Conservation (phyloP, 2,888 invertebrate genomes). For the Bhutanitis thaidina region DNA sequence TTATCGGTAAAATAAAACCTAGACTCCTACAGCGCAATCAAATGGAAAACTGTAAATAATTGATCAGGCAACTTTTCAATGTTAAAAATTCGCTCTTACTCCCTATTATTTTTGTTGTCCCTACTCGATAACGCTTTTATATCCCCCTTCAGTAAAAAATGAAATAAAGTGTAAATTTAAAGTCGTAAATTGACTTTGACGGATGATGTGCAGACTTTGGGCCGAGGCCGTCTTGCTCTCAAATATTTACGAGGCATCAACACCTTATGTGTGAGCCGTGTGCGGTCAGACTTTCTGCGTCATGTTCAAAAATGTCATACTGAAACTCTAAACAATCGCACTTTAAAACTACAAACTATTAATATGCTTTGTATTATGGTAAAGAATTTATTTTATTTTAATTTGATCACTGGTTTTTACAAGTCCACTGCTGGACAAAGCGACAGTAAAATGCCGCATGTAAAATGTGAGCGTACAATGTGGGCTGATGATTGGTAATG, state of each 20-base stretch:
- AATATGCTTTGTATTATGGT: too few relatives aligned
- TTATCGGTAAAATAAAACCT: slow-evolving; percentile 19
- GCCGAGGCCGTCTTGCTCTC: slow-evolving; percentile 60
- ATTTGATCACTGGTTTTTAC: too few relatives aligned
- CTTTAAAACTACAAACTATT: too few relatives aligned
- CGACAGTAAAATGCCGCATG: too few relatives aligned
- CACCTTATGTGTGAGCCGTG: slow-evolving; percentile 26
- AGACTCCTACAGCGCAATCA: slow-evolving; percentile 33
- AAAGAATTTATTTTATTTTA: too few relatives aligned
- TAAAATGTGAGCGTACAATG: too few relatives aligned
- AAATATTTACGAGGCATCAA: slow-evolving; percentile 64
- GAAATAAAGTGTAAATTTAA: slow-evolving; percentile 67
- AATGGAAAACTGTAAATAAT: slow-evolving; percentile 52
- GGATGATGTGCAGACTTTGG: slow-evolving; percentile 58
- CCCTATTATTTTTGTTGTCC: slow-evolving; percentile 58
- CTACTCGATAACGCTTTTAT: slow-evolving; percentile 73
- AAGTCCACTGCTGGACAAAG: too few relatives aligned
- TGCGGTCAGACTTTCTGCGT: neutral
- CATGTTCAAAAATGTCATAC: too few relatives aligned
- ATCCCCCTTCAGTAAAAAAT: slow-evolving; percentile 50
- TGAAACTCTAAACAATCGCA: too few relatives aligned
- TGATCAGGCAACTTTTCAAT: slow-evolving; percentile 62
- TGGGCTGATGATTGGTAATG: too few relatives aligned
- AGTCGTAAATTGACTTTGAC: slow-evolving; percentile 75
- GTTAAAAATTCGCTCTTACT: slow-evolving; percentile 51